Evolutionary conservation across 2,113 vertebrate genomes (phyloP), one percentile per base, ranked within the genome.

Genomic region (Oreochromis spilurus): DNA sequence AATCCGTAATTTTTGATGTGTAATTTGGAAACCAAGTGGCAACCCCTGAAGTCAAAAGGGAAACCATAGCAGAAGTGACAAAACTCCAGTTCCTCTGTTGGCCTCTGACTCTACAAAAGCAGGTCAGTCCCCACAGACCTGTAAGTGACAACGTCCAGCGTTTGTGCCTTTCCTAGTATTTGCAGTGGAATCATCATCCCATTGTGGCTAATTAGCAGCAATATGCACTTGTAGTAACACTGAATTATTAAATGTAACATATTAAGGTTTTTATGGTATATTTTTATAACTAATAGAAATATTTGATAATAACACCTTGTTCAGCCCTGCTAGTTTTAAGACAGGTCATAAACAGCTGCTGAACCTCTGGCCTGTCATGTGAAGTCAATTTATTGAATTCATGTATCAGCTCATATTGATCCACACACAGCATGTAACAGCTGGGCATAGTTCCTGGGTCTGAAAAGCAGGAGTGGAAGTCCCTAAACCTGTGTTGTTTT

Each of bases 101-200:
- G 67, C 67, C 24, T 29, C 24, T 0, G 40, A 0, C 40, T 48
- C 5, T 14, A 38, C 31, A 72, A 45, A 53, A n/a, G 38, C 67
- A 16, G 5, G 14, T 17, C 21, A 48, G 9, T 72, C 67, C 40
- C 24, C 24, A 29, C 21, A 48, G 70, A 72, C 2, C 43, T 48
- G 13, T 0, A 17, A 24, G 4, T 48, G 26, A 17, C 14, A 11
- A 17, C 0, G 2, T 24, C 12, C 36, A 0, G 7, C 4, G 1
- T 70, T 70, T 70, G 65, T 43, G 36, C 65, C n/a, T 70, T 43
- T 70, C 12, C 43, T n/a, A 40, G 62, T 38, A 40, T 40, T 40
- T 67, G 34, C 65, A 43, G 12, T 70, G 65, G 3, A 9, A 2
- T 70, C 36, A 67, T 40, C 62, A 2, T n/a, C 0, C 31, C 17